A percentile compares a stretch with the other conserved stretches of the same genome.
Conservation (phyloP, 2,888 invertebrate species). For the Invenusta paracnida region DNA sequence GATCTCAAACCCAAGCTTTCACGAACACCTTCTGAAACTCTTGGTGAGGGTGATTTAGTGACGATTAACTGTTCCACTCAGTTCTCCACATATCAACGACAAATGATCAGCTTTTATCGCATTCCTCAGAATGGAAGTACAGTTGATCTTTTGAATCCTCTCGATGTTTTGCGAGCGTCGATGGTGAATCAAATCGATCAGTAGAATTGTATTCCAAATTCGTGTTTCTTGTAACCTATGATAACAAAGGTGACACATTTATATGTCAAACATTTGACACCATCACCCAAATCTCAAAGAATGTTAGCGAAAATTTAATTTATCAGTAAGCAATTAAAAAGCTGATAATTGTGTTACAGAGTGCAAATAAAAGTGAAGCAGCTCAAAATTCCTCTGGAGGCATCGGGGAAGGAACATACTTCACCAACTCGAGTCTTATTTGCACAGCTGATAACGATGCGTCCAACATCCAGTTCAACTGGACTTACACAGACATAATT, state of each 20-base stretch:
- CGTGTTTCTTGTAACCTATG: neutral
- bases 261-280: neutral
- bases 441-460: neutral
- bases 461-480: neutral
- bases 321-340: neutral
- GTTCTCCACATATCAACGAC: neutral
- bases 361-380: neutral
- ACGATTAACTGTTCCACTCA: neutral
- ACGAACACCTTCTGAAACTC: neutral
- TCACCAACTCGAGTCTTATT: neutral
- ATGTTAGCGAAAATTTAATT: neutral
- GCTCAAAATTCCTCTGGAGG: too few relatives aligned
- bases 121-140: neutral
- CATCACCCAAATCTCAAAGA: neutral
- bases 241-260: neutral
- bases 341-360: too few relatives aligned
- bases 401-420: too few relatives aligned
- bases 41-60: neutral
- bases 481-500: neutral
- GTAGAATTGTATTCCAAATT: neutral
- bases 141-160: neutral
- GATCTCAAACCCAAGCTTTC: neutral
- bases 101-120: neutral
- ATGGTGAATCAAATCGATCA: neutral
- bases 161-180: neutral